These are phyloP conservation scores for Copidosoma floridanum DNA, from an alignment of 1,140 invertebrate species.

Conservation along the genomic window DNA sequence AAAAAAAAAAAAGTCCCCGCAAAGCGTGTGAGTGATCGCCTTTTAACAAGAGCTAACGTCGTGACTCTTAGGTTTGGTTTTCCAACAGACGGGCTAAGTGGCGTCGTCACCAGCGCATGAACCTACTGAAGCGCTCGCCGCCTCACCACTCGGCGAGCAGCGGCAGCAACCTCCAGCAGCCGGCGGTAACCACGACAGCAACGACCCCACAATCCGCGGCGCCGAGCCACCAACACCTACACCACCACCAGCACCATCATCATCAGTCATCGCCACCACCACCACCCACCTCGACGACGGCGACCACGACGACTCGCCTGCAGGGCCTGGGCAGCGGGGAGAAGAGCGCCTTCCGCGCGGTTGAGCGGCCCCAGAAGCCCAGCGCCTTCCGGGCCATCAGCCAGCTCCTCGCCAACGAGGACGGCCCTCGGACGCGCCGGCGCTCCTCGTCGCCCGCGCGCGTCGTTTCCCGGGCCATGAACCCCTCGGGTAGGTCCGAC, in stretches of 20 bases:
- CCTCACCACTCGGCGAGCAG: constrained; percentile 56
- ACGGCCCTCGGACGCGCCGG: constrained; percentile 1
- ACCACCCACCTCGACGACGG: neutral
- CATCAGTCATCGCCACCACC: constrained; percentile 3
- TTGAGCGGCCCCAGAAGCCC: constrained; percentile 49
- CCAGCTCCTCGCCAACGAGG: constrained; percentile 45
- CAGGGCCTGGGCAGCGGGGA: constrained; percentile 61
- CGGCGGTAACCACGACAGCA: too few species aligned
- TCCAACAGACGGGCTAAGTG: constrained; percentile 97
- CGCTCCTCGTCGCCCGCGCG: constrained; percentile 29
- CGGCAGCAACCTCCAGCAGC: constrained; percentile 48
- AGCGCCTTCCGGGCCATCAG: constrained; percentile 54
- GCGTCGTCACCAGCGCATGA: constrained; percentile 93
- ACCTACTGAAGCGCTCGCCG: constrained; percentile 77
- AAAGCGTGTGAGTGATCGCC: constrained; percentile 38
- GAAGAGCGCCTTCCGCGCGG: constrained; percentile 80
- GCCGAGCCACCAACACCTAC: constrained; percentile 52
- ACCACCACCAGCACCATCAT: constrained; percentile 35
- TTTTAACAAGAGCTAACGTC: constrained; percentile 54
- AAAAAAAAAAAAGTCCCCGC: constrained; percentile 18
- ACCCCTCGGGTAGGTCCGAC: constrained; percentile 35
- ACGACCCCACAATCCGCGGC: constrained; percentile 56
- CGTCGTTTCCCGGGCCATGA: constrained; percentile 36
- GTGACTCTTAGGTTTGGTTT: constrained; percentile 89
- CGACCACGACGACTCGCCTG: neutral